These are phyloP conservation scores for Phalangium opilio DNA, from an alignment of 2,888 invertebrate genomes.

Conservation along the genomic window DNA sequence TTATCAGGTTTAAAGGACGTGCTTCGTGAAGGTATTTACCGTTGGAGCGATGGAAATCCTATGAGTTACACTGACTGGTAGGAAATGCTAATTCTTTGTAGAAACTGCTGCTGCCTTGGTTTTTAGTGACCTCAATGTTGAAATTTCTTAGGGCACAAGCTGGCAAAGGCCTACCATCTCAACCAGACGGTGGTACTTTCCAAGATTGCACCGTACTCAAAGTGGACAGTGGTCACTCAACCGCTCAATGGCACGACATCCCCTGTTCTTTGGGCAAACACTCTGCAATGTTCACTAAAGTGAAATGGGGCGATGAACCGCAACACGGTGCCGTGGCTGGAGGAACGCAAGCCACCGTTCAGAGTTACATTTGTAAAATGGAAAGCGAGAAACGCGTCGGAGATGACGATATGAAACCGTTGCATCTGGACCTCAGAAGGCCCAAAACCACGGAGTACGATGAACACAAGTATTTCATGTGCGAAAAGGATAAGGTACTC, in stretches of 20 bases:
- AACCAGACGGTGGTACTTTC: constrained; percentile 26
- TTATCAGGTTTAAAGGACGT: constrained; percentile 22
- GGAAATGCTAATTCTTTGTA: too few relatives aligned
- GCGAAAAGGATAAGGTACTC: constrained; percentile 21
- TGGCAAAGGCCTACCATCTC: constrained; percentile 15
- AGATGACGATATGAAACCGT: constrained; percentile 4
- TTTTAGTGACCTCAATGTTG: too few relatives aligned
- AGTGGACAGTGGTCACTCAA: constrained; percentile 24
- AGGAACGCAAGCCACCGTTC: constrained; percentile 13
- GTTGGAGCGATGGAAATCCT: constrained; percentile 25
- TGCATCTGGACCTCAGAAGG: constrained; percentile 7
- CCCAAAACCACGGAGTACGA: constrained; percentile 5
- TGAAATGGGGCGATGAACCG: constrained; percentile 8
- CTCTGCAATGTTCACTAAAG: constrained; percentile 10
- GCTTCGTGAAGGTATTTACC: constrained; percentile 23
- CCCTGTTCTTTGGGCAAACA: constrained; percentile 24
- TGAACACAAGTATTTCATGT: constrained; percentile 21
- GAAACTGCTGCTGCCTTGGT: too few relatives aligned
- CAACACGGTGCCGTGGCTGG: constrained; percentile 1
- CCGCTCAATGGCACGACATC: constrained; percentile 27
- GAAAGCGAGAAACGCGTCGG: constrained; percentile 10
- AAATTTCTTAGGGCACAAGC: constrained; percentile 12
- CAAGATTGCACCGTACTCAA: constrained; percentile 26
- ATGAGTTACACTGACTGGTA: constrained; percentile 26
- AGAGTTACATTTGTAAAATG: constrained; percentile 23